Evolutionary conservation across 2,888 invertebrate genomes (phyloP), one percentile per base, ranked within the genome.

Genomic region (Helleia helle): DNA sequence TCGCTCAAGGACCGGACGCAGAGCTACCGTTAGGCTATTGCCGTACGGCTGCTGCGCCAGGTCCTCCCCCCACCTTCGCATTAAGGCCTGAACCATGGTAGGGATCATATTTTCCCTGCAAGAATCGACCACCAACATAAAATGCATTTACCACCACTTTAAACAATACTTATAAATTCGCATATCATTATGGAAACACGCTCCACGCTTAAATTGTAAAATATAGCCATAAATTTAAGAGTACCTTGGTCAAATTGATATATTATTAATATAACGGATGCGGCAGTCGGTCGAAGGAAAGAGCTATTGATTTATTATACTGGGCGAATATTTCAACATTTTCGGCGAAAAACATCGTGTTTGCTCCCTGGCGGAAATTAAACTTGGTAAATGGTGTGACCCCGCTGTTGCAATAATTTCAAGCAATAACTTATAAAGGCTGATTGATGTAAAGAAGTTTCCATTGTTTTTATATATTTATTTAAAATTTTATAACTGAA

Each of bases 281-380:
- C 30, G 8, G 24, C 24, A 31, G 24, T 31, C 24, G 25, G 30
- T 40, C 9, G 30, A 25, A 17, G 18, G 17, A 31, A 26, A 31
- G 40, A 40, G 15, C 11, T 31, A 40, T 40, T 40, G 39, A 40
- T 40, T 39, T 39, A 39, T 40, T 24, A 30, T 30, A 30, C 22
- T 30, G 8, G 3, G 26, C 31, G 31, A 40, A 40, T 15, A 30
- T 24, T 30, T 24, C 17, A 25, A 11, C 30, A 29, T 25, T 39
- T 29, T 40, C 31, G 24, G 31, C 15, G 17, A 31, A 40, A 40
- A 40, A 31, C 40, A 40, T 24, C 31, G 40, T 26, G 40, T 40
- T 34, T 40, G 14, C 36, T 36, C 24, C 5, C 15, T n/a, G 31
- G 24, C 40, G 40, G 40, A 40, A 40, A 40, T 40, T 40, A 34